A percentile compares a stretch with the other conserved stretches of the same genome.
Conservation (phyloP, 2,888 invertebrate genomes). For the Parnassius mnemosyne region DNA sequence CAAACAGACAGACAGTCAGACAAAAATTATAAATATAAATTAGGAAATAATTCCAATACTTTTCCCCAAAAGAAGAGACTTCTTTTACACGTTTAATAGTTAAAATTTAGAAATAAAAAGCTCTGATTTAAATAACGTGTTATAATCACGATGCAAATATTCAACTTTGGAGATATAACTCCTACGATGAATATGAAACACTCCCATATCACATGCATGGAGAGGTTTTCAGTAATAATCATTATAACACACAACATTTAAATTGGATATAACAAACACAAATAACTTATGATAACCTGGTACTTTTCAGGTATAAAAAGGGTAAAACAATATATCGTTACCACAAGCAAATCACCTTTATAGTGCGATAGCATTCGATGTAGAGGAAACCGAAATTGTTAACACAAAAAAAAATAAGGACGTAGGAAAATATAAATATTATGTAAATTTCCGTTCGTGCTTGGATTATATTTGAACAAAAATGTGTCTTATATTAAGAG, state of each 20-base stretch:
- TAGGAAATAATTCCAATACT: no score
- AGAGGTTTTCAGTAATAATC: background rate
- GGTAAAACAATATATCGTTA: no score
- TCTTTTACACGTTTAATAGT: no score
- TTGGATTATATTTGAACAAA: no score
- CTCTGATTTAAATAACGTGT: background rate
- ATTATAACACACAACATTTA: background rate
- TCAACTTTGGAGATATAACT: background rate
- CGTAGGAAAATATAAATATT: no score
- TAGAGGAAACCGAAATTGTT: no score
- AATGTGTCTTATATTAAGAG: no score
- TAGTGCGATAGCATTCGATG: background rate
- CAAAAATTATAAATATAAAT: no score
- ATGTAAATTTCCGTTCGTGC: no score
- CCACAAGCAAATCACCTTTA: background rate
- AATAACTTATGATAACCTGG: slow-evolving; percentile 7
- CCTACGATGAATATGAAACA: background rate
- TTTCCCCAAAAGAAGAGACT: no score
- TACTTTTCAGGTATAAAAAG: slow-evolving; percentile 4
- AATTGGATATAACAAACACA: background rate
- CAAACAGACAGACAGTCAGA: no score
- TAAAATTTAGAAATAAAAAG: background rate
- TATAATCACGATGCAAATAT: slow-evolving; percentile 1
- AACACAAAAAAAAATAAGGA: no score
- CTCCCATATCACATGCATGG: background rate